phyloP scores from a whole-genome alignment of 2,888 invertebrate genomes.

The Clanis bilineata region DNA sequence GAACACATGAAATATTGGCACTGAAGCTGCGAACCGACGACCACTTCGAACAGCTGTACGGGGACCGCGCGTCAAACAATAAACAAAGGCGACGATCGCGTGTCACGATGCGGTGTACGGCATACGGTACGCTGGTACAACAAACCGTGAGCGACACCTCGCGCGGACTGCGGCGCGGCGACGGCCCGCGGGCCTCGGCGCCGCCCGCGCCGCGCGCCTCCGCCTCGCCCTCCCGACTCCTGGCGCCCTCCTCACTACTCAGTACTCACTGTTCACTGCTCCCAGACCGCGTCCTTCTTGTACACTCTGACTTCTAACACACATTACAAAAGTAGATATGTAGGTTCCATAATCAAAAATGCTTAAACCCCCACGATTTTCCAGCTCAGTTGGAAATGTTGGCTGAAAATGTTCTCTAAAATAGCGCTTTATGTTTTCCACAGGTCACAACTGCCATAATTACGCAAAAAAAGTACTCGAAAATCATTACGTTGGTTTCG shows the following conservation, averaged over 20 bases:
- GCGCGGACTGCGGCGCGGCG: slow-evolving; percentile 71
- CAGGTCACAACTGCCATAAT: neutral
- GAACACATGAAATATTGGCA: slow-evolving; percentile 37
- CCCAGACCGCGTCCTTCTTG: slow-evolving; percentile 30
- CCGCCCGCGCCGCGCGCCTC: slow-evolving; percentile 39
- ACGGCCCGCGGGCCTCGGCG: slow-evolving; percentile 33
- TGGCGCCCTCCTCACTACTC: slow-evolving; percentile 28
- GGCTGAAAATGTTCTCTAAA: neutral
- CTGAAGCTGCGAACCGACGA: slow-evolving; percentile 33
- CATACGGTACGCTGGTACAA: slow-evolving; percentile 46
- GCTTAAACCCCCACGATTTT: neutral
- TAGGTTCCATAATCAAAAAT: neutral
- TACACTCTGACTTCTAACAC: slow-evolving; percentile 21
- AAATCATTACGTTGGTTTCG: neutral
- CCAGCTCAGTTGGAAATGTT: neutral
- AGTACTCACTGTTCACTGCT: too few species aligned
- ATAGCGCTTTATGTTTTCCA: neutral
- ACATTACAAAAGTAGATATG: neutral
- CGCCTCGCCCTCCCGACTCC: slow-evolving; percentile 37
- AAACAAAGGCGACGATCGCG: slow-evolving; percentile 74
- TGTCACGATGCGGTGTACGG: slow-evolving; percentile 37
- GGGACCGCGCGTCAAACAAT: slow-evolving; percentile 58
- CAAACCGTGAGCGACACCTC: slow-evolving; percentile 62
- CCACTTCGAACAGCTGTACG: slow-evolving; percentile 55
- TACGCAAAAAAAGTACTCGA: neutral